Evolutionary conservation across 2,888 invertebrate species (phyloP).

Genomic region (Drosophila silvestris): DNA sequence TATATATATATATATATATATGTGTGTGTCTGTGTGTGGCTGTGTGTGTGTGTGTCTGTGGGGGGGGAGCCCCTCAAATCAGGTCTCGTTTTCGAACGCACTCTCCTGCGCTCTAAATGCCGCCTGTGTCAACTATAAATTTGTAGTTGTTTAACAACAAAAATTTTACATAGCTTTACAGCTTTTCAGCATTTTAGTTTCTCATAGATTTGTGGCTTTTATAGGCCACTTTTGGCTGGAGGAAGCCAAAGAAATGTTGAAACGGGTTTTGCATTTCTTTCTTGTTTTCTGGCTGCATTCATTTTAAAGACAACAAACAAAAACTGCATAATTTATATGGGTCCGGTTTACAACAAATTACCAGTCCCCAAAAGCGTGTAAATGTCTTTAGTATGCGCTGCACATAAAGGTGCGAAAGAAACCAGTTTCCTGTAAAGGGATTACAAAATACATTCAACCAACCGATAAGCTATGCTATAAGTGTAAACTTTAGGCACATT

Average conservation of each 20-base stretch:
- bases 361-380: slow-evolving; percentile 18
- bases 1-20: background rate
- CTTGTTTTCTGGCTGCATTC: slow-evolving; percentile 40
- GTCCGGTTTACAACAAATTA: slow-evolving; percentile 62
- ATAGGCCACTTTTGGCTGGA: slow-evolving; percentile 44
- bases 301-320: slow-evolving; percentile 40
- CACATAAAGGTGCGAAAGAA: slow-evolving; percentile 48
- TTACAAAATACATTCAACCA: slow-evolving; percentile 14
- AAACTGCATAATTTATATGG: slow-evolving; percentile 38
- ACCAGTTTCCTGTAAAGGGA: slow-evolving; percentile 39
- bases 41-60: slow-evolving; percentile 13
- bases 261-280: slow-evolving; percentile 42
- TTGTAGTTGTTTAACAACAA: slow-evolving; percentile 24
- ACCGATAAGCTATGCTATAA: slow-evolving; percentile 17
- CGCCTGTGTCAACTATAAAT: slow-evolving; percentile 38
- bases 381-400: slow-evolving; percentile 50
- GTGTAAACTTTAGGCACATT: background rate
- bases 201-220: slow-evolving; percentile 32
- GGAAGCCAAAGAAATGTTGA: slow-evolving; percentile 15
- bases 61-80: slow-evolving; percentile 12
- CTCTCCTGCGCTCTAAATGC: slow-evolving; percentile 25
- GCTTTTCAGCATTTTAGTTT: slow-evolving; percentile 25
- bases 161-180: slow-evolving; percentile 47
- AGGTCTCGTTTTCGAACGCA: slow-evolving; percentile 46
- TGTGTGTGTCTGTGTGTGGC: slow-evolving; percentile 4